Percentiles rank a stretch among this genome's conserved stretches.
These are phyloP conservation scores for Pachymerium ferrugineum DNA, from an alignment of 2,888 invertebrate genomes.

Conservation along the genomic window DNA sequence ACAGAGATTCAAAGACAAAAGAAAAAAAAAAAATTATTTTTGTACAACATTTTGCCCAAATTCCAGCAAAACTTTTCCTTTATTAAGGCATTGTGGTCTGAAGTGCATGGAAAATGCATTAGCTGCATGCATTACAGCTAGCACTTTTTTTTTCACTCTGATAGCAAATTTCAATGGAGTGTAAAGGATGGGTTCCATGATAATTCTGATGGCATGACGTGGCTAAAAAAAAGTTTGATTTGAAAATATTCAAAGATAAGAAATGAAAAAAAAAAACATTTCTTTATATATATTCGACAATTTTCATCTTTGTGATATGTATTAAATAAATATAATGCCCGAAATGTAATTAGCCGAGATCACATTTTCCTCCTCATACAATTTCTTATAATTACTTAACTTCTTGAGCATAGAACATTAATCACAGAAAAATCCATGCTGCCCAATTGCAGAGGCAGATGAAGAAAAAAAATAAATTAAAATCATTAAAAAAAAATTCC, in stretches of 20 bases:
- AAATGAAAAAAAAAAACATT: too few species aligned
- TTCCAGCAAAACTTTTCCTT: conserved; percentile 10
- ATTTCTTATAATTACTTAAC: conserved; percentile 22
- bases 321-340: too few species aligned
- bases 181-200: conserved; percentile 27
- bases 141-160: conserved; percentile 20
- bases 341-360: too few species aligned
- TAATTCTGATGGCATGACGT: conserved; percentile 25
- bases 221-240: conserved; percentile 22
- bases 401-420: conserved; percentile 27
- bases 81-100: conserved; percentile 27
- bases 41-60: too few species aligned
- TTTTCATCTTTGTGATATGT: too few species aligned
- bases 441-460: too few species aligned
- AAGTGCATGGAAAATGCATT: conserved; percentile 27
- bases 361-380: conserved; percentile 14
- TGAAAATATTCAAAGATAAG: too few species aligned
- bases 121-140: conserved; percentile 19
- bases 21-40: background rate
- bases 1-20: background rate
- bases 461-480: too few species aligned
- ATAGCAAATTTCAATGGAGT: conserved; percentile 24
- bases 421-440: conserved; percentile 23
- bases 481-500: too few species aligned
- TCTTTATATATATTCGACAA: too few species aligned